Evolutionary conservation across 2,888 invertebrate genomes (phyloP), one percentile per base, ranked within the genome.

Genomic region (Heliconius aoede): DNA sequence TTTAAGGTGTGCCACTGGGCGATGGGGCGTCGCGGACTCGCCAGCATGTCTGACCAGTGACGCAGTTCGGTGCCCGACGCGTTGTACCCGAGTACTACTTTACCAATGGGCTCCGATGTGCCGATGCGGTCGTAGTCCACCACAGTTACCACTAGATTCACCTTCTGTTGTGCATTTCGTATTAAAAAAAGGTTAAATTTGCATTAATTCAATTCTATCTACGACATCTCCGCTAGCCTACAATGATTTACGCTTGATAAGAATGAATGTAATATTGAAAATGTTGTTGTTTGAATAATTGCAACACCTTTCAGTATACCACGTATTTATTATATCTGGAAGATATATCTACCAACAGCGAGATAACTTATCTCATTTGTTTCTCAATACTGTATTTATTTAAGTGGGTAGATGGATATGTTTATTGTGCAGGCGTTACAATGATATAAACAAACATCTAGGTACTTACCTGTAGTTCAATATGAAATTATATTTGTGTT

Each of bases 111-210:
- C 94, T 99, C 99, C 87, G 99, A 99, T 77, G 99, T 99, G 82
- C 99, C 99, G 94, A 99, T 99, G 92, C 99, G 98, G 95, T 99
- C 99, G 95, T 99, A 99, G 95, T 99, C 99, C 94, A 99, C 99
- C 90, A 99, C 99, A 81, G 99, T 99, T 88, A 99, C 97, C 94
- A 98, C 97, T 95, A 99, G 96, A 95, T 99, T 98, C 90, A 99
- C 99, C 98, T 99, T 99, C 99, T 99, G 96, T 82, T 87, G 88
- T 86, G 85, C 85, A 88, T 85, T 85, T 74, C 72, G 76, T 81
- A 84, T 78, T 76, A 81, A 73, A 81, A 55, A 76, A 68, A 80
- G 75, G 72, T 78, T 71, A 72, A 73, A 40, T 72, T 40, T 72
- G 65, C n/a, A 58, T 58, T 64, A 61, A 69, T 61, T 36, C 8